These are phyloP conservation scores for Diadromus collaris DNA, from an alignment of 2,888 invertebrate species.

Conservation along the genomic window DNA sequence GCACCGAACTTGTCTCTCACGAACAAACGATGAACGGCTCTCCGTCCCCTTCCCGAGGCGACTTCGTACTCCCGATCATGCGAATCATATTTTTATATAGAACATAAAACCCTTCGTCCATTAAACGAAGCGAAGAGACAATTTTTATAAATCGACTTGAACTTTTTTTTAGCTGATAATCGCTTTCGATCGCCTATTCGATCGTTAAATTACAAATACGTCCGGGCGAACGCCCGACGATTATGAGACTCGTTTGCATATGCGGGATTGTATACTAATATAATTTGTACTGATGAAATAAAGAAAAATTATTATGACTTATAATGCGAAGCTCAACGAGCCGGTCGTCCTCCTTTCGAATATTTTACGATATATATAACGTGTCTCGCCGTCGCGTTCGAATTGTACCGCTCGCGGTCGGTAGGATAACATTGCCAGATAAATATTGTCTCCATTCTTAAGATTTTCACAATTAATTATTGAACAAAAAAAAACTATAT, in stretches of 20 bases:
- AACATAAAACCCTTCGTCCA: not conserved
- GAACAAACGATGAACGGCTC: slow-evolving; percentile 57
- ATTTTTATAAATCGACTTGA: slow-evolving; percentile 44
- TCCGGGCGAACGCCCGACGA: slow-evolving; percentile 27
- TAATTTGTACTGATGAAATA: slow-evolving; percentile 49
- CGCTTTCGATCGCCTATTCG: slow-evolving; percentile 13
- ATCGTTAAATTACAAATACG: slow-evolving; percentile 34
- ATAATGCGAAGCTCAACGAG: not conserved
- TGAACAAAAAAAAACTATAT: not conserved
- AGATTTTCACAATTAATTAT: not conserved
- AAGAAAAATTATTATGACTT: slow-evolving; percentile 40
- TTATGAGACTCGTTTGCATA: slow-evolving; percentile 41
- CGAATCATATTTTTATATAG: slow-evolving; percentile 23
- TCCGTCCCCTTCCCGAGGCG: not conserved
- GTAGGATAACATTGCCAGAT: not conserved
- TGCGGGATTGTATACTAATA: slow-evolving; percentile 40
- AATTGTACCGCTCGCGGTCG: not conserved
- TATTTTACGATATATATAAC: not conserved
- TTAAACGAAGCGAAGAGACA: not conserved
- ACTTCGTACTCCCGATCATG: slow-evolving; percentile 14
- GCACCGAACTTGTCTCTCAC: slow-evolving; percentile 69
- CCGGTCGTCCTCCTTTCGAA: not conserved
- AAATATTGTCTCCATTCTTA: not conserved
- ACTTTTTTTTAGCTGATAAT: slow-evolving; percentile 41
- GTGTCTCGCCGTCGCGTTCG: slow-evolving; percentile 9